Evolutionary conservation across 2,888 invertebrate species (phyloP).

Genomic region (Tribolium freemani): DNA sequence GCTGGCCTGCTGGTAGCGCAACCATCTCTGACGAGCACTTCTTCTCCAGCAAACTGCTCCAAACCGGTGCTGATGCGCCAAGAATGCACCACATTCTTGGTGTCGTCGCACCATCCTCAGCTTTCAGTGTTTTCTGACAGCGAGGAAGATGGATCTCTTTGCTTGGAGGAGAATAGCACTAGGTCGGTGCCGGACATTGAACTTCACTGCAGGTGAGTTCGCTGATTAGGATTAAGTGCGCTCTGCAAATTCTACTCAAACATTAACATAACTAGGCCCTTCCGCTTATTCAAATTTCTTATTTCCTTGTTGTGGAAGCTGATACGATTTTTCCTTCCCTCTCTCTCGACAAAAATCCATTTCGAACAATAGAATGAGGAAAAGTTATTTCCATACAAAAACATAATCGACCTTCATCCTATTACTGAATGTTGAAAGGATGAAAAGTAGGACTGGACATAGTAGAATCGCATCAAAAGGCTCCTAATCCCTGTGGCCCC

Average conservation of each 20-base stretch:
- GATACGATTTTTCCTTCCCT: not conserved
- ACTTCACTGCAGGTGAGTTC: constrained; percentile 75
- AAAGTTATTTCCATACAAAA: constrained; percentile 38
- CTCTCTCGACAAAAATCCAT: not conserved
- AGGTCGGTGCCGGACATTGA: constrained; percentile 88
- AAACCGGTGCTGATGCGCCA: constrained; percentile 89
- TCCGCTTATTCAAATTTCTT: constrained; percentile 9
- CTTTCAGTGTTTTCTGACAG: constrained; percentile 83
- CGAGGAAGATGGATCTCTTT: constrained; percentile 80
- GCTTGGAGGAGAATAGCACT: constrained; percentile 78
- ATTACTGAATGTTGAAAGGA: constrained; percentile 25
- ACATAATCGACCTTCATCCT: constrained; percentile 36
- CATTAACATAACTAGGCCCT: constrained; percentile 15
- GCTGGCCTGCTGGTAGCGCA: constrained; percentile 82
- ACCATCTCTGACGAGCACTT: constrained; percentile 71
- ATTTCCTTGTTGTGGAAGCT: constrained; percentile 10
- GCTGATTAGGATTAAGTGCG: not conserved
- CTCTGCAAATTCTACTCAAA: not conserved
- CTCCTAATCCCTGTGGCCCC: constrained; percentile 18
- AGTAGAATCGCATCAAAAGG: constrained; percentile 28
- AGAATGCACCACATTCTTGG: constrained; percentile 85
- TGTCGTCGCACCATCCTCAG: constrained; percentile 77
- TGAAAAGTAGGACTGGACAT: constrained; percentile 34
- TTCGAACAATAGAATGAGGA: constrained; percentile 8
- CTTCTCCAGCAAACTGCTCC: constrained; percentile 70